Conservation (phyloP, 2,888 invertebrate species). For the Synergus japonicus region DNA sequence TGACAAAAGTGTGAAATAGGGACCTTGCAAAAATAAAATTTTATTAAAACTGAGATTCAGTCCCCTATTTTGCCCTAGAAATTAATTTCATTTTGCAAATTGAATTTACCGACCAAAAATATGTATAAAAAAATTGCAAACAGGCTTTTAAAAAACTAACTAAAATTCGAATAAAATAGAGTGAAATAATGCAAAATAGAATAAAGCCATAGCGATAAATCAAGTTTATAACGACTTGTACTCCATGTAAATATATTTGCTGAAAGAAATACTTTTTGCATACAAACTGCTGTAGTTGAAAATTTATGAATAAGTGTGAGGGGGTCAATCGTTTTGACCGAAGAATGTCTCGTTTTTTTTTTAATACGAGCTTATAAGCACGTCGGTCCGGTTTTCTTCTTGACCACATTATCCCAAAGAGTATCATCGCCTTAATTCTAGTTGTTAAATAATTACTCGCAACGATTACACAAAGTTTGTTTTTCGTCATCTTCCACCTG, state of each 20-base stretch:
- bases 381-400: slow-evolving; percentile 30
- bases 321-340: slow-evolving; percentile 35
- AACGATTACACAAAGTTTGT: slow-evolving; percentile 28
- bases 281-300: slow-evolving; percentile 2
- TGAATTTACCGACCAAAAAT: neutral
- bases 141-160: neutral
- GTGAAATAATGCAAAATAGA: slow-evolving; percentile 30
- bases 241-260: neutral
- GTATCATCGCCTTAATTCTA: neutral
- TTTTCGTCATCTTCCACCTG: neutral
- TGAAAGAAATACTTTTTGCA: slow-evolving; percentile 5
- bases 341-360: slow-evolving; percentile 17
- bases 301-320: slow-evolving; percentile 6
- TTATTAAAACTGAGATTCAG: neutral
- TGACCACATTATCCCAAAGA: neutral
- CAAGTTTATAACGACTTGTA: slow-evolving; percentile 1
- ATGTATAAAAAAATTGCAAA: neutral
- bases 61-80: neutral
- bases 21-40: neutral
- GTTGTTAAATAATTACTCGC: slow-evolving; percentile 30
- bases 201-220: neutral
- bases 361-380: slow-evolving; percentile 4
- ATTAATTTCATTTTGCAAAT: neutral
- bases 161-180: slow-evolving; percentile 27
- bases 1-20: neutral